Conservation (phyloP, 2,113 vertebrate genomes). For the Ictalurus punctatus region DNA sequence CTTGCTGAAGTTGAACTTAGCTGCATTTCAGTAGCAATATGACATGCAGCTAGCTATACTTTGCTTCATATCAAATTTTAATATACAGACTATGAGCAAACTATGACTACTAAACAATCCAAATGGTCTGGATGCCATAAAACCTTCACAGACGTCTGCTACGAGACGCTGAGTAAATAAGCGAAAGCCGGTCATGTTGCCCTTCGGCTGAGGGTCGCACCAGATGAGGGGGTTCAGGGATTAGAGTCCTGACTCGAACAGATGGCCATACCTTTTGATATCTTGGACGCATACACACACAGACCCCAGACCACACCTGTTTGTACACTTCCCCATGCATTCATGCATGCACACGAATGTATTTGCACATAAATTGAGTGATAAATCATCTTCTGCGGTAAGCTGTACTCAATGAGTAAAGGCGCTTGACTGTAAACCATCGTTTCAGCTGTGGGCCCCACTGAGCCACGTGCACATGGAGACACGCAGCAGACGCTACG, state of each 20-base stretch:
- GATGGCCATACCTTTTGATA: conserved; percentile 41
- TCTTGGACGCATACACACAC: conserved; percentile 17
- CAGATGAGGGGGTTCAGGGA: conserved; percentile 51
- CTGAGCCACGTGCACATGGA: conserved; percentile 23
- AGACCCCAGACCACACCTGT: conserved; percentile 24
- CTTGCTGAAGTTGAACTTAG: background rate
- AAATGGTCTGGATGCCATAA: background rate
- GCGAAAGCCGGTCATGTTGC: conserved; percentile 46
- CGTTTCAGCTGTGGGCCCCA: background rate
- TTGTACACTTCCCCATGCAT: conserved; percentile 1
- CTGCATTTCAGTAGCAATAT: background rate
- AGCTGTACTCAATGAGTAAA: conserved; percentile 3
- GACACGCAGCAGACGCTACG: conserved; percentile 46
- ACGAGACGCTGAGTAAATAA: conserved; percentile 17
- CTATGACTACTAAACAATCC: background rate
- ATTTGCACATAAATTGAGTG: conserved; percentile 36
- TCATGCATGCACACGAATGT: background rate
- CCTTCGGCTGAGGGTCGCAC: conserved; percentile 33
- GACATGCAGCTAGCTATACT: background rate
- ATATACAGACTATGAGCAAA: background rate
- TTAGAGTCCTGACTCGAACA: conserved; percentile 47
- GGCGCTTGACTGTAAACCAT: conserved; percentile 21
- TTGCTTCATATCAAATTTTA: background rate
- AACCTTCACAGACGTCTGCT: conserved; percentile 5
- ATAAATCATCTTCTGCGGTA: conserved; percentile 32